Evolutionary conservation across 1,140 invertebrate genomes (phyloP).

Genomic region (Oedothorax gibbosus): DNA sequence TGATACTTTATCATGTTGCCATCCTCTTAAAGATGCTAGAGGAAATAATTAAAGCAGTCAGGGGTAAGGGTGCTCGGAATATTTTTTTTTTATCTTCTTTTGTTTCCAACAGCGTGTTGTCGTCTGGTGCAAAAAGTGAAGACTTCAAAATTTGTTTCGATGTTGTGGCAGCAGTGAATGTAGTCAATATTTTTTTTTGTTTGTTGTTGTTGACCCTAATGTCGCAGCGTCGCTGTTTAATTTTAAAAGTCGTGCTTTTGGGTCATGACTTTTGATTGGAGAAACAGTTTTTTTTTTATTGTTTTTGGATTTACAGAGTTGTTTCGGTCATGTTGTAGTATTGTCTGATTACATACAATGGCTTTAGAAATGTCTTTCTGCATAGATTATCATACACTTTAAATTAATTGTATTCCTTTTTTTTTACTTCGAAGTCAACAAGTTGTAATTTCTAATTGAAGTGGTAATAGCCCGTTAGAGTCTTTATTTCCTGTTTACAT

Average conservation of each 20-base stretch:
- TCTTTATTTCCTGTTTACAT: too few species aligned
- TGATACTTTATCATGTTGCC: constrained; percentile 56
- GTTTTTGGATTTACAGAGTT: neutral
- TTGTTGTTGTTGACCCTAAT: constrained; percentile 40
- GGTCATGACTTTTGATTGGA: constrained; percentile 49
- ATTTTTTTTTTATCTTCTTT: constrained; percentile 18
- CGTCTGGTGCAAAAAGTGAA: constrained; percentile 46
- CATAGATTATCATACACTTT: too few species aligned
- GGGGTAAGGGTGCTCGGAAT: neutral
- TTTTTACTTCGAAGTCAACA: too few species aligned
- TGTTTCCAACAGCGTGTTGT: constrained; percentile 24
- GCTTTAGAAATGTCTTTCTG: too few species aligned
- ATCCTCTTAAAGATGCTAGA: constrained; percentile 3
- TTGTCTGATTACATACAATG: too few species aligned
- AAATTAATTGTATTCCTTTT: too few species aligned
- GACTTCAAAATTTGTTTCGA: constrained; percentile 60
- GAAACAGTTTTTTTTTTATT: constrained; percentile 11
- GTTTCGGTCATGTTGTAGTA: too few species aligned
- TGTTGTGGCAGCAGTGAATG: neutral
- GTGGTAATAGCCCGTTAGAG: too few species aligned
- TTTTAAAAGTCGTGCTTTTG: constrained; percentile 5
- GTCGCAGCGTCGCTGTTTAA: constrained; percentile 28
- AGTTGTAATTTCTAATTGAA: too few species aligned
- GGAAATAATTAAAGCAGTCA: constrained; percentile 51
- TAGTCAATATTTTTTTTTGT: constrained; percentile 35